phyloP scores from a whole-genome alignment of 2,888 invertebrate species.

The Hanleya hanleyi region DNA sequence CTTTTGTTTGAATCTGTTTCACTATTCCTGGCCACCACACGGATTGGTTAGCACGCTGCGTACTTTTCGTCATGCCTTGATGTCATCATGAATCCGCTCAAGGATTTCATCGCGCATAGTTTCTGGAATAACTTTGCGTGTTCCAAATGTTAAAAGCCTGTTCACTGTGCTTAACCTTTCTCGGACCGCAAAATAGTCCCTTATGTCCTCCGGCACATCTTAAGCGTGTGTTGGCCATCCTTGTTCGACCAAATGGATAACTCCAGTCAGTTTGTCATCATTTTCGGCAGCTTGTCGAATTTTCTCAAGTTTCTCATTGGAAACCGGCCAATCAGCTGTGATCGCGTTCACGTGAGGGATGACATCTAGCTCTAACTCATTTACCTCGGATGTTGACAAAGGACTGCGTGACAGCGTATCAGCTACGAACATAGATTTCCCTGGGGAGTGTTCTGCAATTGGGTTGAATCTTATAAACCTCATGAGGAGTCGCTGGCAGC shows the following conservation, averaged over 20 bases:
- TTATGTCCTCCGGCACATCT: background rate
- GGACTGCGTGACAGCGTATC: slow-evolving; percentile 10
- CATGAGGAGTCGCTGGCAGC: slow-evolving; percentile 28
- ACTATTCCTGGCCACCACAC: slow-evolving; percentile 17
- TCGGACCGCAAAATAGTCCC: background rate
- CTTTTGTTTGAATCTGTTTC: background rate
- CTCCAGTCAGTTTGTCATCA: background rate
- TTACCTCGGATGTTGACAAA: background rate
- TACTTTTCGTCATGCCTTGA: slow-evolving; percentile 32
- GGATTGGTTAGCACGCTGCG: slow-evolving; percentile 20
- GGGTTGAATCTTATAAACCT: slow-evolving; percentile 23
- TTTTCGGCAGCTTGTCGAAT: slow-evolving; percentile 3
- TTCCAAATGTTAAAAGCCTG: background rate
- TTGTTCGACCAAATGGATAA: background rate
- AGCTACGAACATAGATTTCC: background rate
- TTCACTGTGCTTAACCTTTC: background rate
- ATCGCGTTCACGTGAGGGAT: background rate
- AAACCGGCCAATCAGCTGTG: background rate
- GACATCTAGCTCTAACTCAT: background rate
- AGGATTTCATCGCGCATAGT: slow-evolving; percentile 10
- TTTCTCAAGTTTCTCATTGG: background rate
- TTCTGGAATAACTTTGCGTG: background rate
- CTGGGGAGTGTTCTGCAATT: slow-evolving; percentile 3
- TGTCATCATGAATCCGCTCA: slow-evolving; percentile 16
- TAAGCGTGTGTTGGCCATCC: background rate